Evolutionary conservation across 37 sponge, comb jelly and placozoan species (phyloP).

Genomic region (Chondrilla cf. caribensis): DNA sequence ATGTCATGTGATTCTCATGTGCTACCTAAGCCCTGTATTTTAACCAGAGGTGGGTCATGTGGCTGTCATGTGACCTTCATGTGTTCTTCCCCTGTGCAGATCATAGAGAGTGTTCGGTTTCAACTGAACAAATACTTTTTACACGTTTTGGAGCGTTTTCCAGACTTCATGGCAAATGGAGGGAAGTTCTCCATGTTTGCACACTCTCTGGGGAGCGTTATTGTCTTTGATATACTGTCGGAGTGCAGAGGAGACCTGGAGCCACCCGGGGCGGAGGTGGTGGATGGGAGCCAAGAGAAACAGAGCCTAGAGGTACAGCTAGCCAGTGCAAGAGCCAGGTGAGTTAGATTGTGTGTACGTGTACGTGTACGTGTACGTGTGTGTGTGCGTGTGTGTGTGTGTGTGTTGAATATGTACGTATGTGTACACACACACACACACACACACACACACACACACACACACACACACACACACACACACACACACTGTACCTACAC

Average conservation of each 20-base stretch:
- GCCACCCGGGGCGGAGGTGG: neutral
- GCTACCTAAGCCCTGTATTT: neutral
- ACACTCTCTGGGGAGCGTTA: slow-evolving; percentile 90
- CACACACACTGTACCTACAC: too few relatives aligned
- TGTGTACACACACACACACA: too few relatives aligned
- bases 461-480: too few relatives aligned
- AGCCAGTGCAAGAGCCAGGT: slow-evolving; percentile 1
- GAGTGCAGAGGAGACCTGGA: neutral
- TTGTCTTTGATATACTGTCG: slow-evolving; percentile 73
- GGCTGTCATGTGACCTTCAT: slow-evolving; percentile 5
- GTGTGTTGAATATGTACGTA: neutral
- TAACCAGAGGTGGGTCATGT: too few relatives aligned
- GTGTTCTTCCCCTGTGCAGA: slow-evolving; percentile 23
- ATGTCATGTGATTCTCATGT: neutral
- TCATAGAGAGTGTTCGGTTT: slow-evolving; percentile 52
- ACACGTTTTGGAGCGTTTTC: slow-evolving; percentile 62
- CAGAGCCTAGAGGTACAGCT: slow-evolving; percentile 18
- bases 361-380: neutral
- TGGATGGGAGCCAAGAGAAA: neutral
- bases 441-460: too few relatives aligned
- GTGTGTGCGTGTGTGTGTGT: neutral
- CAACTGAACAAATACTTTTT: slow-evolving; percentile 59
- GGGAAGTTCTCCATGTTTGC: slow-evolving; percentile 79
- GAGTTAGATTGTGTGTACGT: neutral
- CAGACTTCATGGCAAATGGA: slow-evolving; percentile 46